A percentile compares a stretch with the other conserved stretches of the same genome.
phyloP scores from a whole-genome alignment of 2,113 vertebrate species.

The Eublepharis macularius region DNA sequence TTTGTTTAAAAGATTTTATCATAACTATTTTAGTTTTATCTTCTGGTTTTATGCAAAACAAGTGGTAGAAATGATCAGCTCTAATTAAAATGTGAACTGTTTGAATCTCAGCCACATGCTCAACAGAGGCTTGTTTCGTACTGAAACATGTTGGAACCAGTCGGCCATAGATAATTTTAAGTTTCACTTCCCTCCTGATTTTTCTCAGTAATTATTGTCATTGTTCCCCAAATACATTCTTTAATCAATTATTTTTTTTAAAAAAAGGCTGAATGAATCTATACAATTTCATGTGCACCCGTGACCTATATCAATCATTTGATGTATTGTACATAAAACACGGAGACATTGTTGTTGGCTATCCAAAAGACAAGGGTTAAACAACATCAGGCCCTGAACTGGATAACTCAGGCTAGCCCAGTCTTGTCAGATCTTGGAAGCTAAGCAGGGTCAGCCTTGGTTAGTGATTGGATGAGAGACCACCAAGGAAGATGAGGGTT shows the following conservation, averaged over 20 bases:
- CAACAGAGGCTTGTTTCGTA: not conserved
- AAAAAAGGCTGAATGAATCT: not conserved
- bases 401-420: no score
- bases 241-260: not conserved
- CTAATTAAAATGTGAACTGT: not conserved
- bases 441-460: no score
- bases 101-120: not conserved
- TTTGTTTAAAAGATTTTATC: not conserved
- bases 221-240: not conserved
- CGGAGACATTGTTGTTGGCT: not conserved
- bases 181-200: not conserved
- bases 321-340: no score
- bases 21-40: not conserved
- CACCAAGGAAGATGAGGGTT: no score
- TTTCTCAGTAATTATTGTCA: not conserved
- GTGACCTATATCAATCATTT: no score
- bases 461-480: no score
- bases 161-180: not conserved
- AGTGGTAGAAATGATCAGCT: not conserved
- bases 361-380: not conserved
- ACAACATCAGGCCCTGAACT: no score
- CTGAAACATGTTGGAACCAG: not conserved
- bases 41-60: not conserved
- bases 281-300: not conserved
- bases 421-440: no score